A percentile compares a stretch with the other conserved stretches of the same genome.
Conservation (phyloP, 2,113 vertebrate genomes). For the Siniperca chuatsi region DNA sequence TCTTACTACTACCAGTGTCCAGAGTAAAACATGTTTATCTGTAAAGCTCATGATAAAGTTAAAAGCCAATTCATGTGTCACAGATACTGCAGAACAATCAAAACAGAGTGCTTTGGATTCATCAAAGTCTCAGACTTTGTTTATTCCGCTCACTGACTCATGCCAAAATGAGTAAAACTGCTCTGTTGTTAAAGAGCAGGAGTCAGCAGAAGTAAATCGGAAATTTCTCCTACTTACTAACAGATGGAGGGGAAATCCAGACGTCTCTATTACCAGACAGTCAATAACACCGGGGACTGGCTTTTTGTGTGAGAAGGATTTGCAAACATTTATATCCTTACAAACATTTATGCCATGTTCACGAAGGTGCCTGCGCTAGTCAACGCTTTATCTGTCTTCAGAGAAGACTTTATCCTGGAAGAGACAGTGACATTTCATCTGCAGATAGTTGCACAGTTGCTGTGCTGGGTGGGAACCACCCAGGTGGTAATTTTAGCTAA, state of each 20-base stretch:
- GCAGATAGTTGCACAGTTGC: background rate
- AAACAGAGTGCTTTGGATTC: slow-evolving; percentile 23
- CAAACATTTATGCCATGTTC: slow-evolving; percentile 53
- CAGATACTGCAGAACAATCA: background rate
- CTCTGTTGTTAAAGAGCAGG: slow-evolving; percentile 42
- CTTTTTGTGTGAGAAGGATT: slow-evolving; percentile 6
- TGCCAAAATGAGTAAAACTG: slow-evolving; percentile 38
- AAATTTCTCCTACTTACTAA: slow-evolving; percentile 45
- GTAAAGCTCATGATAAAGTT: background rate
- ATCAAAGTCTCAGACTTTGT: slow-evolving; percentile 38
- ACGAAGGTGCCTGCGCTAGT: background rate
- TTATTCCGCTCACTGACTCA: slow-evolving; percentile 60
- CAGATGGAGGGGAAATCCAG: slow-evolving; percentile 77
- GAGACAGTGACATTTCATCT: background rate
- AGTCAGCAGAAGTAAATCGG: slow-evolving; percentile 61
- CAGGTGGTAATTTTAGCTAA: slow-evolving; percentile 3
- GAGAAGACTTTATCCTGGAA: background rate
- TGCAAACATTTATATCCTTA: slow-evolving; percentile 41
- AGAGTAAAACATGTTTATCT: slow-evolving; percentile 15
- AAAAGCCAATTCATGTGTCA: slow-evolving; percentile 14
- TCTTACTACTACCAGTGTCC: background rate
- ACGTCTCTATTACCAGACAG: slow-evolving; percentile 18
- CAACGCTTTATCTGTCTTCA: background rate
- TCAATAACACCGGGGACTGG: slow-evolving; percentile 2
- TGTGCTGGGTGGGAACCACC: slow-evolving; percentile 2